Base-by-base conservation (phyloP, 2,888 invertebrate species). In the Toxonevra muliebris region DNA sequence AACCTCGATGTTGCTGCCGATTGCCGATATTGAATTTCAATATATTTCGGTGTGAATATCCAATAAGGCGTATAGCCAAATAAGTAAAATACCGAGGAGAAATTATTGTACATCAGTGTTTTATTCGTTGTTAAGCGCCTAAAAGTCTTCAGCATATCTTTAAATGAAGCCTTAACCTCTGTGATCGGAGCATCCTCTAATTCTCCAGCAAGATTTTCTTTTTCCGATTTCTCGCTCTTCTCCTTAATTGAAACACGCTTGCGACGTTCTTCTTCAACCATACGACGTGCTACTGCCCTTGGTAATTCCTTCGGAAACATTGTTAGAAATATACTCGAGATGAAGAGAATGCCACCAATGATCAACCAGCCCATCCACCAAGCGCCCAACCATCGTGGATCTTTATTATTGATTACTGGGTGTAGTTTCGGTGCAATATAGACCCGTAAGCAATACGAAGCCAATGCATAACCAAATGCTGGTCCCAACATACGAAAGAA, bases 21-120 rank as follows among this genome's bases (percentile, higher is more conserved):
- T 75, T 92, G 90, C 66, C 90, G 88, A 82, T 92, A 94, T 82
- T 93, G 92, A 0, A 91, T 92, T 84, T 94, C 93, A 71, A 94
- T 92, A 78, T 93, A 93, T 81, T 94, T 94, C 0, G 94, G 93
- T 82, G 93, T 88, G 79, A 93, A 94, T 58, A 93, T 92, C 89
- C 92, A 92, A 77, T 91, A 92, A 0, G 93, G 92, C 86, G 90
- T 89, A 78, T 90, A 90, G 1, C 91, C 91, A 77, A 91, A 86
- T 68, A 92, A 87, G 76, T 92, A 93, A 77, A 92, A 92, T 12
- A 92, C 89, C 19, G 91, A 89, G 0, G 92, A 91, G 1, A 92
- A 85, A 69, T 91, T 92, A 78, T 93, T 92, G 78, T 89, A 90
- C 87, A 93, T 89, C 70, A 92, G 87, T 0, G 91, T 89, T 52